Base-by-base conservation (phyloP, 2,888 invertebrate species). In the Corythucha ciliata region DNA sequence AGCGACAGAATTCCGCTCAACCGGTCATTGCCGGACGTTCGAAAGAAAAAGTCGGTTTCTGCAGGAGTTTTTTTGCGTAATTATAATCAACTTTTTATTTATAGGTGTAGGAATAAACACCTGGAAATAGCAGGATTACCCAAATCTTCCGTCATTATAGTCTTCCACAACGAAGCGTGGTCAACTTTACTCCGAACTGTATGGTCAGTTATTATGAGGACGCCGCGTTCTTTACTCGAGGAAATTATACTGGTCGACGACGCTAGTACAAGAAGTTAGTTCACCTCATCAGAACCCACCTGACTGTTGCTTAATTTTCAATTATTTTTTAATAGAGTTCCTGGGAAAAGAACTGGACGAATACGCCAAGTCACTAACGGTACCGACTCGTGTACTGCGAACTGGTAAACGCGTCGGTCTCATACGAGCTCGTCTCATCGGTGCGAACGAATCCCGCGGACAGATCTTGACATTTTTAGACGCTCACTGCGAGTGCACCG, bases 141-240 rank as follows among this genome's bases (percentile, higher is more conserved):
- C 1, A 83, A 78, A 58, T 89, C 93, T 0, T 87, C 87, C 58
- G 79, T 98, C 14, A 84, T 98, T 46, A 92, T 98, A 59, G 94
- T 97, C 1, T 97, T 97, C 67, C 97, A 98, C 68, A 98, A 98
- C 67, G 98, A 98, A 71, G 97, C 97, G 0, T 97, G 93, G 92
- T 94, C 96, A 3, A 96, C 97, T 0, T 74, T 98, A 10, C 72
- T 97, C 62, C 75, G 98, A 48, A 97, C 96, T 1, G 83, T 97
- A 22, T 88, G 90, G 75, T 94, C 93, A 63, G 91, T 92, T 34
- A 83, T 97, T 53, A 79, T 84, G 65, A 75, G 94, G 59, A 91
- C 96, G 2, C 93, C 94, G 0, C 67, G 68, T 12, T 65, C 75
- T 53, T 69, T 94, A 34, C 68, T 98, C 10, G 72, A 78, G 60